Base-by-base conservation (phyloP, 2,797 vertebrate species). In the Tapera naevia region DNA sequence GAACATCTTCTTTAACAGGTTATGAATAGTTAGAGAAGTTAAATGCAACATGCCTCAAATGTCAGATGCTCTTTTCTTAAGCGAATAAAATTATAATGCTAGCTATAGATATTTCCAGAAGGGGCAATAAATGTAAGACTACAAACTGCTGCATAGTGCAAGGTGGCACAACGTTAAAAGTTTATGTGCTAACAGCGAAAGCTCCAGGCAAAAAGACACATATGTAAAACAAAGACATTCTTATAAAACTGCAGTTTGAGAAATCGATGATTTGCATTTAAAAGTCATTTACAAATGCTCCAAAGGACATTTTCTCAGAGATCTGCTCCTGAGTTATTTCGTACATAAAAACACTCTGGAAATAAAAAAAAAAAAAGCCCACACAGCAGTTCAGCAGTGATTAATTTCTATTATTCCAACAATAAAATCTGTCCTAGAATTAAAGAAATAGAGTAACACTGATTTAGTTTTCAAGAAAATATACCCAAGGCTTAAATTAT, bases 1-100 rank as follows among this genome's bases (percentile, higher is more conserved):
- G 93, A 98, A 97, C 88, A 98, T 95, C 89, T 90, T 96, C 95
- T 97, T 98, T 95, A 97, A 96, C 86, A 80, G 92, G 89, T 96
- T 97, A 97, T 13, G 84, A 84, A 96, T 67, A 87, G 97, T 98
- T 97, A 98, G 96, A 91, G 67, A 94, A 86, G 93, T 96, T 97
- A 97, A 90, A 97, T 78, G 94, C 97, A 97, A 96, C 93, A 98
- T 94, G 97, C 95, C 86, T 95, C 80, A 91, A 93, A 84, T 1
- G 69, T 86, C 88, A 95, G 86, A 64, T 91, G 87, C 89, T 89
- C 39, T 86, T 65, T 80, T 94, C 80, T 96, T 94, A 94, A 95
- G 72, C 33, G 14, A 95, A 70, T 80, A 64, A 85, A 89, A 86
- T 18, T 71, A 46, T 27, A 60, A 83, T 37, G 67, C 21, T 57